Base-by-base conservation (phyloP, 2,888 invertebrate genomes). In the Coremacera marginata region DNA sequence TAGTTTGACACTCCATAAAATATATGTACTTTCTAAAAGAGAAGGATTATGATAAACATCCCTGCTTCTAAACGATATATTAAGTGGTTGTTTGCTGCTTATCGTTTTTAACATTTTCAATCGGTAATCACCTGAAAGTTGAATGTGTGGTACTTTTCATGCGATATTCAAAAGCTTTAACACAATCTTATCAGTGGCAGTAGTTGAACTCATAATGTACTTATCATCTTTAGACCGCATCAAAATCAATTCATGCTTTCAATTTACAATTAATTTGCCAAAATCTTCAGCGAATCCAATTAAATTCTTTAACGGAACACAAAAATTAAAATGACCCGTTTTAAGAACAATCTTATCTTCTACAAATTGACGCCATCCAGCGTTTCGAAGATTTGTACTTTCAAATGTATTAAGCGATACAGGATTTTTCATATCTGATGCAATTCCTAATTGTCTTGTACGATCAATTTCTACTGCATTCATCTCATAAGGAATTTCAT, bases 401-500 rank as follows among this genome's bases (percentile, higher is more conserved):
- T 81, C 77, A 57, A 22, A 67, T 9, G 22, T 14, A 68, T 85
- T 85, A 63, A 84, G 78, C 25, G 88, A 88, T 11, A 85, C 79
- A 79, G 82, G 87, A 73, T 83, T 84, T 84, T 89, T 88, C 65
- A 88, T 83, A 11, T 83, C 81, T 14, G 84, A 82, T 31, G 86
- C 84, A 14, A 87, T 80, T 19, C 87, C 86, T 34, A 84, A 65
- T 51, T 86, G 86, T 78, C 84, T 83, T 25, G 67, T 81, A 5
- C 82, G 78, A 83, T 87, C 85, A 62, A 88, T 84, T 79, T 85
- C 85, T n/a, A 84, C 79, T 37, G 84, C 86, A 78, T 86, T 87
- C 14, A 87, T 34, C 79, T 87, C 85, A 81, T 87, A 88, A 7
- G 86, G 83, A 74, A 87, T 84, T 81, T 84, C 84, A 76, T 86